phyloP scores from a whole-genome alignment of 2,113 vertebrate species.

The Axis porcinus region DNA sequence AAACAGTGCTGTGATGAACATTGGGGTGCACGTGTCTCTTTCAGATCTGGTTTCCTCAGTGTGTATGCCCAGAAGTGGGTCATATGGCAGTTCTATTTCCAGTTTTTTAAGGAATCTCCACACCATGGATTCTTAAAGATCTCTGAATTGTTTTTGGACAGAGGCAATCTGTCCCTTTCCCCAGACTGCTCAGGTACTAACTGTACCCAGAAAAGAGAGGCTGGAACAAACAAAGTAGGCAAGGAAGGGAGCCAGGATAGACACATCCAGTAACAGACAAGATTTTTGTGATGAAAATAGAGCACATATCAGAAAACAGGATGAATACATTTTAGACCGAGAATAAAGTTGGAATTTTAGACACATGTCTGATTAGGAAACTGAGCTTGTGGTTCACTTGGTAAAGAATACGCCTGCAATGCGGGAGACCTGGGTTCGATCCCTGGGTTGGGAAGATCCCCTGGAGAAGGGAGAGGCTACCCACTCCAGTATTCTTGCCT shows the following conservation, averaged over 20 bases:
- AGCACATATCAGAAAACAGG: not conserved
- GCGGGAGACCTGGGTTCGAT: not conserved
- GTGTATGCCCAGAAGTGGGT: no score
- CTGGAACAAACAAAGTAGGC: not conserved
- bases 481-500: not conserved
- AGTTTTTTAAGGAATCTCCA: no score
- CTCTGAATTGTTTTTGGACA: not conserved
- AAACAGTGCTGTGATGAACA: no score
- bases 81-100: no score
- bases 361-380: not conserved
- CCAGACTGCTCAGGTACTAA: not conserved
- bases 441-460: not conserved
- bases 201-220: not conserved
- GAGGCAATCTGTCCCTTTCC: rapidly evolving
- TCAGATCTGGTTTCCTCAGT: no score
- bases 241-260: rapidly evolving
- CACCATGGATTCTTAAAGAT: not conserved
- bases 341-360: not conserved
- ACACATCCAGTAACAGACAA: not conserved
- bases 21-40: no score
- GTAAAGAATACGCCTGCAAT: not conserved
- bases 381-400: not conserved
- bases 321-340: not conserved
- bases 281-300: not conserved
- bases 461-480: not conserved